Base-by-base conservation (phyloP, 2,888 invertebrate genomes). In the Yponomeuta plumbellus region DNA sequence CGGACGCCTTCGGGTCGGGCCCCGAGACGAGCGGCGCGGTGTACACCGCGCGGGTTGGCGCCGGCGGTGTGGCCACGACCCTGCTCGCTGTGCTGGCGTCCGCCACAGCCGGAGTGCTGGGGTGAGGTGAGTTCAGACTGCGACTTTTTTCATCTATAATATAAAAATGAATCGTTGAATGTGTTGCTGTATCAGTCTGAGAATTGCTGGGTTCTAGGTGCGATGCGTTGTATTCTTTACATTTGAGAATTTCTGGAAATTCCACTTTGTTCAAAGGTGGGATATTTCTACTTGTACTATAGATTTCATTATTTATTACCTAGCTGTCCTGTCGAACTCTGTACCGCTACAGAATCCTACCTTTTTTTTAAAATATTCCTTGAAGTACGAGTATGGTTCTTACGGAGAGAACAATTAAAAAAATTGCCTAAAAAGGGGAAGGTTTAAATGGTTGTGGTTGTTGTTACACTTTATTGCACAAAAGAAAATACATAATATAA, bases 41-140 rank as follows among this genome's bases (percentile, higher is more conserved):
- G 69, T 71, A 78, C 66, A 80, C 81, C 0, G 86, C 85, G 3
- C 80, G 78, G 0, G 84, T 88, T 0, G 91, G 92, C 8, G 92
- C 93, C n/a, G 93, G 94, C 70, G 93, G 94, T 65, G 89, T 94
- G 17, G 89, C 94, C 68, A 94, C 94, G 1, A 93, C 93, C 0
- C 70, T 94, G 13, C 83, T 95, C 34, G 94, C 93, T 1, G 84
- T 95, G 44, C 74, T 94, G 59, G 94, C 94, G n/a, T 93, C 94
- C 0, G 71, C 94, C 64, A 93, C 94, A 0, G 94, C 94, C 67
- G 95, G 95, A 75, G 93, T 94, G 73, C 92, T 95, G 78, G 95
- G 95, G 95, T 95, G 94, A 95, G 95, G 95, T 95, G 74, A 82
- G 94, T 93, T 70, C 11, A 22, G 2, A 17, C 22, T 34, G 52